phyloP scores from a whole-genome alignment of 1,140 invertebrate genomes.

The Diploscapter pachys region DNA sequence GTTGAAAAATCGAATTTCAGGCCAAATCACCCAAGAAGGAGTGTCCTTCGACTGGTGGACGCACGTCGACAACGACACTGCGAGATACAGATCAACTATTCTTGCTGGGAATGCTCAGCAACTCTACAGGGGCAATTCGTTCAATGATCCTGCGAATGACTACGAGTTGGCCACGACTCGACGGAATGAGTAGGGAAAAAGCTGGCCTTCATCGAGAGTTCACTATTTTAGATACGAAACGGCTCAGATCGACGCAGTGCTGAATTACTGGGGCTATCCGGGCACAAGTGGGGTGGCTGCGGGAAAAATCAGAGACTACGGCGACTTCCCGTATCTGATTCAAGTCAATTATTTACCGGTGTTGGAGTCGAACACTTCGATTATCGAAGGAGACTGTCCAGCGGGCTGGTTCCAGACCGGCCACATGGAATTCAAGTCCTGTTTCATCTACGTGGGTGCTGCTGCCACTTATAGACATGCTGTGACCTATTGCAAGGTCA shows the following conservation, averaged over 20 bases:
- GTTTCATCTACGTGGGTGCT: constrained; percentile 90
- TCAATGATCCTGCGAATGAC: constrained; percentile 91
- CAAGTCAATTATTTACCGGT: constrained; percentile 78
- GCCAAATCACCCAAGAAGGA: constrained; percentile 43
- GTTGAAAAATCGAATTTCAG: too few species aligned
- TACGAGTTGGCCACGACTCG: constrained; percentile 93
- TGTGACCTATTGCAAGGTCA: constrained; percentile 73
- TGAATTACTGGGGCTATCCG: constrained; percentile 97
- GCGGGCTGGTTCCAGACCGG: constrained; percentile 75
- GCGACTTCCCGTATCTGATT: constrained; percentile 78
- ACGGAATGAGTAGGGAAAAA: constrained; percentile 69
- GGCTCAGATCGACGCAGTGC: constrained; percentile 74
- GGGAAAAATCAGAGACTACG: constrained; percentile 82
- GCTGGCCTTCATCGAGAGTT: too few species aligned
- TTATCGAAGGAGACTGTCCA: constrained; percentile 77
- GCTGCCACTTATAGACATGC: constrained; percentile 87
- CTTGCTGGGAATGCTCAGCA: constrained; percentile 82
- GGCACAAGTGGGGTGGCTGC: constrained; percentile 76
- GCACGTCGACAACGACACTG: constrained; percentile 64
- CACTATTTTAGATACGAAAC: constrained; percentile 59
- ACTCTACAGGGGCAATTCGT: constrained; percentile 82
- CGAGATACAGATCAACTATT: constrained; percentile 78
- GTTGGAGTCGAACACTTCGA: constrained; percentile 77
- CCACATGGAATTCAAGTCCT: constrained; percentile 70
- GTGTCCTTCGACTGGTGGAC: constrained; percentile 59